Conservation (phyloP, 2,888 invertebrate species). For the Hyposoter dolosus region DNA sequence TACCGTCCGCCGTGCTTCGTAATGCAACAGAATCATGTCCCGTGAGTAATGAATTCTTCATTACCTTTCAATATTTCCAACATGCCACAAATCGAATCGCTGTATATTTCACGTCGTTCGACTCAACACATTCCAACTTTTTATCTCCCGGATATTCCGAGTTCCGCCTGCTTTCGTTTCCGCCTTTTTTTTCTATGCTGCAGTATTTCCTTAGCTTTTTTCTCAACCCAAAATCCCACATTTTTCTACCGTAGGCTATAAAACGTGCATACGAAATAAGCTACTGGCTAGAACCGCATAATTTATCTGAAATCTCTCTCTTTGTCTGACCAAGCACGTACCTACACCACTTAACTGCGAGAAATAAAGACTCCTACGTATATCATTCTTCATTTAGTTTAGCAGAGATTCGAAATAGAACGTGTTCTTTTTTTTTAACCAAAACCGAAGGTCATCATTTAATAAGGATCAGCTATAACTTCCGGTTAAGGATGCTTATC, state of each 20-base stretch:
- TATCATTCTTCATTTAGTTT: constrained; percentile 54
- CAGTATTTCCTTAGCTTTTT: constrained; percentile 8
- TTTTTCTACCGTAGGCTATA: constrained; percentile 18
- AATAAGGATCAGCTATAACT: constrained; percentile 10
- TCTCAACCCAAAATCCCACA: constrained; percentile 4
- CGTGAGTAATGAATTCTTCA: not conserved
- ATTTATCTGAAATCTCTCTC: constrained; percentile 45
- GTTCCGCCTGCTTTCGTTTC: not conserved
- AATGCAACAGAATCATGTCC: not conserved
- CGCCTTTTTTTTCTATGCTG: not conserved
- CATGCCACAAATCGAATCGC: not conserved
- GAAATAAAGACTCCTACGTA: constrained; percentile 35
- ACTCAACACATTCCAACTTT: not conserved
- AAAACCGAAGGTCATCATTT: constrained; percentile 19
- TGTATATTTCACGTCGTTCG: not conserved
- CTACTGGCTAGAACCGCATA: constrained; percentile 4
- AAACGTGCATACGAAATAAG: constrained; percentile 1
- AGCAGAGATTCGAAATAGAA: constrained; percentile 33
- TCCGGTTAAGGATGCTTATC: not conserved
- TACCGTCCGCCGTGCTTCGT: not conserved
- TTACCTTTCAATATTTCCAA: not conserved
- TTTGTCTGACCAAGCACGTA: constrained; percentile 60
- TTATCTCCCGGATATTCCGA: not conserved
- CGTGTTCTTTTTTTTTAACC: constrained; percentile 36
- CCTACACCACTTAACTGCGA: constrained; percentile 32